A percentile compares a stretch with the other conserved stretches of the same genome.
Evolutionary conservation across 1,140 invertebrate species (phyloP).

Genomic region (Pachypsylla venusta): DNA sequence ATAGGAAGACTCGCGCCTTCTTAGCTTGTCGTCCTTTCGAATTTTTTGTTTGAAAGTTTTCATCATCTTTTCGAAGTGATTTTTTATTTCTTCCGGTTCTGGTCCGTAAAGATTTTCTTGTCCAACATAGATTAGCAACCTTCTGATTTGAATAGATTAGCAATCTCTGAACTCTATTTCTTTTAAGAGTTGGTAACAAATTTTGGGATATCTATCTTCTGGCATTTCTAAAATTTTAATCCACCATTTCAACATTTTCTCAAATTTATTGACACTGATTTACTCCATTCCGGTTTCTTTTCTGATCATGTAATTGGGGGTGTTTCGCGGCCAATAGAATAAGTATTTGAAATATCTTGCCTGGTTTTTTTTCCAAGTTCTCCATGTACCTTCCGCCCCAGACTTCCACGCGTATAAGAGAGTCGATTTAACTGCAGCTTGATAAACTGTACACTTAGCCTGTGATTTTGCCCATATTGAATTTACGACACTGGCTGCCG

Average conservation of each 20-base stretch:
- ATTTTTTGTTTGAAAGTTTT: too few species aligned
- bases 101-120: neutral
- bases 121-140: neutral
- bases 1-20: neutral
- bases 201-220: neutral
- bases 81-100: neutral
- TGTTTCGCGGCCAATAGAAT: neutral
- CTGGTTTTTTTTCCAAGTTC: neutral
- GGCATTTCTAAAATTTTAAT: neutral
- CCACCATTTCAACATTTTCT: neutral
- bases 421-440: neutral
- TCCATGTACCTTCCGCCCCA: neutral
- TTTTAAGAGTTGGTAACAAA: neutral
- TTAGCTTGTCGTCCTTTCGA: too few species aligned
- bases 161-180: neutral
- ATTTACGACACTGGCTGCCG: neutral
- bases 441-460: neutral
- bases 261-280: neutral
- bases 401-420: neutral
- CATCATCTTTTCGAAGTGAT: neutral
- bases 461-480: neutral
- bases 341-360: neutral
- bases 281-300: constrained; percentile 3
- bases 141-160: neutral
- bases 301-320: neutral